Evolutionary conservation across 2,888 invertebrate species (phyloP), one percentile per base, ranked within the genome.

Genomic region (Pollenia amentaria): DNA sequence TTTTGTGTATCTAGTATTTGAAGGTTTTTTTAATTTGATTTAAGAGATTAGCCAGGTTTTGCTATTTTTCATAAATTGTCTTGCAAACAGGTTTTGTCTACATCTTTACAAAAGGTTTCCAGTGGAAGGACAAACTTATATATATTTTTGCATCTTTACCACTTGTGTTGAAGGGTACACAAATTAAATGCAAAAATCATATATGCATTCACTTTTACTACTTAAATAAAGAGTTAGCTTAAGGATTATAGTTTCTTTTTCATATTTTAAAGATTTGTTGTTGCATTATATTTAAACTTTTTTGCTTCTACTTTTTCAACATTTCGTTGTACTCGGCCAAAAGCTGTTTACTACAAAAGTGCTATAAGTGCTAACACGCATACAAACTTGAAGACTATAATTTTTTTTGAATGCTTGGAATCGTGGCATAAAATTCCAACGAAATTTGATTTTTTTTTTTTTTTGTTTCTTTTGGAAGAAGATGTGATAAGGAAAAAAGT

Each of bases 371-470:
- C 42, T 81, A 51, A 77, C 9, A 42, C 48, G 18, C 38, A 75
- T 18, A 62, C 40, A 14, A n/a, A 48, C 10, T 10, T 44, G 46
- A 42, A 62, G 21, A 53, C 51, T 57, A 57, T 10, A 46, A 18
- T 51, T 14, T 70, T 69, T 64, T 78, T 42, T 64, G 57, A 83
- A 76, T n/a, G 75, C 48, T 77, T 42, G 42, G 42, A 77, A 73
- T 53, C 76, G 83, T 83, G 83, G 80, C 76, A 60, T 75, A 77
- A 65, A 67, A 84, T 73, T 79, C 62, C 67, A 73, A 51, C 44
- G 51, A 79, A 79, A 73, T 79, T 84, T 73, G 14, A 65, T 44
- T 51, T 83, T 62, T 38, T 40, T 38, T 57, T 12, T 9, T 53
- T n/a, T 18, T 29, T 21, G 6, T 51, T 3, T 38, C 16, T 64